These are phyloP conservation scores for Drosophila kokeensis DNA, from an alignment of 2,888 invertebrate genomes.

Conservation along the genomic window DNA sequence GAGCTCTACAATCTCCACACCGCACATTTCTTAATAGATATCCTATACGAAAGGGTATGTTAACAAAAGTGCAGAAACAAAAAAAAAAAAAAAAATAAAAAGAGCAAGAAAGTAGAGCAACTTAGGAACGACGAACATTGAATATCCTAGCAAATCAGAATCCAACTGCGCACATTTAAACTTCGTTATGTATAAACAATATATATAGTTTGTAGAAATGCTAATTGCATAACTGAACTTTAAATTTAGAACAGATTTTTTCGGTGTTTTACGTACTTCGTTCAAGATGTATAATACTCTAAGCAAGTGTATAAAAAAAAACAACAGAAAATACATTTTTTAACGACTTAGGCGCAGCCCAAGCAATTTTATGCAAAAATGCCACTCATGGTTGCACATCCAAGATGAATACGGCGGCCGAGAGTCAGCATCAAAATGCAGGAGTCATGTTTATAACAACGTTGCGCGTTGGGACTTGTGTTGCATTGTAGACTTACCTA, in stretches of 20 bases:
- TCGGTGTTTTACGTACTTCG: not conserved
- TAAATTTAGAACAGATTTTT: not conserved
- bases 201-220: not conserved
- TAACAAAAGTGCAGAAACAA: constrained; percentile 3
- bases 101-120: not conserved
- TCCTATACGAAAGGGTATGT: constrained; percentile 8
- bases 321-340: not conserved
- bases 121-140: not conserved
- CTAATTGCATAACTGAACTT: not conserved
- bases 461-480: constrained; percentile 6
- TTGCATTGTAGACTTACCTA: constrained; percentile 87
- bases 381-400: constrained; percentile 18
- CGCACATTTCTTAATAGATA: constrained; percentile 51
- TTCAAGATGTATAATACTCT: not conserved
- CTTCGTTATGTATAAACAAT: no score
- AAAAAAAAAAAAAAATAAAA: not conserved
- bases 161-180: not conserved
- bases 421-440: constrained; percentile 7
- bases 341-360: not conserved
- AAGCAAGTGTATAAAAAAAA: not conserved
- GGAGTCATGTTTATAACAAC: not conserved
- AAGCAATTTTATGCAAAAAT: constrained; percentile 32
- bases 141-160: not conserved
- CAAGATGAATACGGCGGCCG: constrained; percentile 18
- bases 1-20: constrained; percentile 5